Conservation (phyloP, 2,113 vertebrate genomes). For the Ariopsis seemanni region DNA sequence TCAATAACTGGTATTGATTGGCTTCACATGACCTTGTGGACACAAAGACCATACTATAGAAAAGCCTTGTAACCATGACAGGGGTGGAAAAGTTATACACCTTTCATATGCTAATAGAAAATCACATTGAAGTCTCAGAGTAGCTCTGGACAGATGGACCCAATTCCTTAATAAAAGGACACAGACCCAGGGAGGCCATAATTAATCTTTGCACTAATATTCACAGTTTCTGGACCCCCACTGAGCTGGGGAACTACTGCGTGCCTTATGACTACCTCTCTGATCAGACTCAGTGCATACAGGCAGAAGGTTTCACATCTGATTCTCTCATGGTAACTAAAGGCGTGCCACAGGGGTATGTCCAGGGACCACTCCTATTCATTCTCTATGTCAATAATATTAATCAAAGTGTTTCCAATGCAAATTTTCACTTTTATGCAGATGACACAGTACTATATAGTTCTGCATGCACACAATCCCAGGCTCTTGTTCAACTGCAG, state of each 20-base stretch:
- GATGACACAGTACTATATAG: too few species aligned
- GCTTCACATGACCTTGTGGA: constrained; percentile 70
- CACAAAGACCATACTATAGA: constrained; percentile 44
- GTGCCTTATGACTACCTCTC: neutral
- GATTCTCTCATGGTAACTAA: too few species aligned
- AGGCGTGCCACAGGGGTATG: too few species aligned
- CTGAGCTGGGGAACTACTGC: constrained; percentile 3
- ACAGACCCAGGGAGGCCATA: neutral
- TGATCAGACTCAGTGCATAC: too few species aligned
- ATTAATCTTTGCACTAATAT: constrained; percentile 49
- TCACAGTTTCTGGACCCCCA: constrained; percentile 34
- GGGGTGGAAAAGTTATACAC: neutral
- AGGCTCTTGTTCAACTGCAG: too few species aligned
- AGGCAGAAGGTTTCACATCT: too few species aligned
- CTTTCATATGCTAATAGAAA: constrained; percentile 48
- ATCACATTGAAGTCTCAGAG: constrained; percentile 17
- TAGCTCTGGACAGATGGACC: constrained; percentile 47
- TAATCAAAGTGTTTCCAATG: too few species aligned
- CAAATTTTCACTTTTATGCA: too few species aligned
- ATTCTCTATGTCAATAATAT: too few species aligned
- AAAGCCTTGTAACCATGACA: constrained; percentile 14
- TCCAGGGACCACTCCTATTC: too few species aligned
- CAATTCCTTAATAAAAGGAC: constrained; percentile 42
- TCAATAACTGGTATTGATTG: constrained; percentile 71
- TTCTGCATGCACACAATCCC: too few species aligned